Percentiles rank a stretch among this genome's conserved stretches.
Evolutionary conservation across 1,140 invertebrate species (phyloP).

Genomic region (Pseudachorutes palmiensis): DNA sequence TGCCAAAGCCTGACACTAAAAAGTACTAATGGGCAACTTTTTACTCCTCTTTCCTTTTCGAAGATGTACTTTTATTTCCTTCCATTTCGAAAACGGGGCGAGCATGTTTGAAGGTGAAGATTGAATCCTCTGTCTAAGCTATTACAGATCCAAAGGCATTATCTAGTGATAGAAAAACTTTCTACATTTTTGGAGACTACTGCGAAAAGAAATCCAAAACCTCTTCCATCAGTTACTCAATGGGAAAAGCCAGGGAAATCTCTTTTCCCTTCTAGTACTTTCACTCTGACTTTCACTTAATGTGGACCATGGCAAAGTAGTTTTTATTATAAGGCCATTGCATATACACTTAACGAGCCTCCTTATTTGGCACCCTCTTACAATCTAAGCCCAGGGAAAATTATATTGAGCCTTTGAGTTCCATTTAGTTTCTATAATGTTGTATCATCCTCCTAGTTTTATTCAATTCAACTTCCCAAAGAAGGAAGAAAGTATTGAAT

Average conservation of each 20-base stretch:
- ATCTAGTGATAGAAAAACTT: constrained; percentile 32
- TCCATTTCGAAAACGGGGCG: constrained; percentile 1
- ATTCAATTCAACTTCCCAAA: neutral
- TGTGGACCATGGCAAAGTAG: neutral
- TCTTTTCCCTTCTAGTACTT: neutral
- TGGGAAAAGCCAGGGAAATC: neutral
- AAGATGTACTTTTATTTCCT: neutral
- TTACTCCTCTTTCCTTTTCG: neutral
- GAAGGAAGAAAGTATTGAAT: constrained; percentile 11
- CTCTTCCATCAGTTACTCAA: neutral
- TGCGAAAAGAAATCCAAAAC: neutral
- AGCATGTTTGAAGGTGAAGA: constrained; percentile 11
- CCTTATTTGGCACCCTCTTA: neutral
- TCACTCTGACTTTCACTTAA: neutral
- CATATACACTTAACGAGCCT: neutral
- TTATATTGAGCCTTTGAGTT: constrained; percentile 7
- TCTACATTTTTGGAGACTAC: constrained; percentile 24
- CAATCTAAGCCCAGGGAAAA: neutral
- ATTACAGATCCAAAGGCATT: constrained; percentile 19
- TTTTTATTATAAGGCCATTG: neutral
- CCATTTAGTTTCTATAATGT: constrained; percentile 14
- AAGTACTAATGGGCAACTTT: neutral
- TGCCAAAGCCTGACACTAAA: neutral
- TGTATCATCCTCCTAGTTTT: constrained; percentile 2
- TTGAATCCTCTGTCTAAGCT: neutral